Conservation (phyloP, 2,888 invertebrate genomes). For the Euplexia lucipara region DNA sequence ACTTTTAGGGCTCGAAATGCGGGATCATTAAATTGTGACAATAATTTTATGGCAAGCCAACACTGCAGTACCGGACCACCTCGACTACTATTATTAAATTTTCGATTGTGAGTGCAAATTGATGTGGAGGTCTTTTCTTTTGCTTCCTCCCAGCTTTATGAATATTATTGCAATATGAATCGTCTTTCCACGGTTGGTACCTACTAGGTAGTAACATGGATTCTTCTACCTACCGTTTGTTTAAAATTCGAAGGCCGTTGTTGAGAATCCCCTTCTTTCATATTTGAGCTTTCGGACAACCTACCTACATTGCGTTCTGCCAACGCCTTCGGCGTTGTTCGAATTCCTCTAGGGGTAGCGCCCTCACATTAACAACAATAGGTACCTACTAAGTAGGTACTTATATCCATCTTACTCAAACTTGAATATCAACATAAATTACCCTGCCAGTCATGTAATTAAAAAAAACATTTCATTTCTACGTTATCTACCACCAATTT, state of each 20-base stretch:
- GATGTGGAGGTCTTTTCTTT: not conserved
- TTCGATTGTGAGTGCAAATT: not conserved
- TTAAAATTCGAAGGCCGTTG: not conserved
- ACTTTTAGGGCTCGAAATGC: slow-evolving; percentile 25
- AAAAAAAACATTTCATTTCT: not conserved
- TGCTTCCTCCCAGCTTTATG: not conserved
- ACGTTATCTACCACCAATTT: not conserved
- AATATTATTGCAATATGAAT: not conserved
- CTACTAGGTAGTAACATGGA: not conserved
- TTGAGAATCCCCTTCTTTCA: not conserved
- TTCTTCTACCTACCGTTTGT: slow-evolving; percentile 3
- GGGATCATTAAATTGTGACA: slow-evolving; percentile 41
- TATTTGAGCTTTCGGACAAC: slow-evolving; percentile 4
- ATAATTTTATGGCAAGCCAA: slow-evolving; percentile 18
- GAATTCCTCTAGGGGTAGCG: not conserved
- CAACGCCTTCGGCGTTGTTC: not conserved
- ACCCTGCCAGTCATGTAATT: not conserved
- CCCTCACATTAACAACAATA: no score
- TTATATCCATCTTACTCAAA: not conserved
- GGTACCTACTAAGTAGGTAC: no score
- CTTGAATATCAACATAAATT: not conserved
- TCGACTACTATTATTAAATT: not conserved
- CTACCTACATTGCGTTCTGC: not conserved
- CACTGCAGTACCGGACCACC: slow-evolving; percentile 11
- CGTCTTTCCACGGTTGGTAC: not conserved